These are phyloP conservation scores for Trachops cirrhosus DNA, from an alignment of 2,797 vertebrate genomes.

Conservation along the genomic window DNA sequence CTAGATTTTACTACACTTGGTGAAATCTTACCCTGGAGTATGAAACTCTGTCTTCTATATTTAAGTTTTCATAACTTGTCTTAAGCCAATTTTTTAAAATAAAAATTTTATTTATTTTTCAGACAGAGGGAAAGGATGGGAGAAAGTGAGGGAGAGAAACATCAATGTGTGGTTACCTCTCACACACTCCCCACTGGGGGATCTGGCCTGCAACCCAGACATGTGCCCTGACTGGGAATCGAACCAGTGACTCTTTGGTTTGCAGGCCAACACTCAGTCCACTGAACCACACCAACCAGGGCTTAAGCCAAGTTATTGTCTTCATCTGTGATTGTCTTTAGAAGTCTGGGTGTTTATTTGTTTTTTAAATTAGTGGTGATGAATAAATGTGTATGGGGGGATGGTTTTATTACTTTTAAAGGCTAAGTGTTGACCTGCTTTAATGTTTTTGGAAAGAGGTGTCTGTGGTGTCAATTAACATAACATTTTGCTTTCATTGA, in stretches of 20 bases:
- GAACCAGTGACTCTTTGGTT: no score
- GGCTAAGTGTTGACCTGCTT: neutral
- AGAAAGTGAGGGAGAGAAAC: no score
- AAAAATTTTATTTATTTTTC: no score
- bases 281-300: no score
- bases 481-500: conserved; percentile 23
- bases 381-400: neutral
- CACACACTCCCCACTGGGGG: no score
- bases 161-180: no score
- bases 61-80: conserved; percentile 56
- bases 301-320: conserved; percentile 35
- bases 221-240: no score
- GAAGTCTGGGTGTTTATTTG: conserved; percentile 27
- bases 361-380: neutral
- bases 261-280: no score
- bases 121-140: no score
- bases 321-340: conserved; percentile 47
- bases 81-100: neutral
- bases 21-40: conserved; percentile 31
- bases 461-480: neutral
- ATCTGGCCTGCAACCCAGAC: no score
- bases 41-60: conserved; percentile 42
- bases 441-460: neutral
- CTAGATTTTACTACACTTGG: conserved; percentile 54
- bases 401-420: conserved; percentile 40